A percentile compares a stretch with the other conserved stretches of the same genome.
Evolutionary conservation across 1,140 invertebrate species (phyloP).

Genomic region (Magallana gigas): DNA sequence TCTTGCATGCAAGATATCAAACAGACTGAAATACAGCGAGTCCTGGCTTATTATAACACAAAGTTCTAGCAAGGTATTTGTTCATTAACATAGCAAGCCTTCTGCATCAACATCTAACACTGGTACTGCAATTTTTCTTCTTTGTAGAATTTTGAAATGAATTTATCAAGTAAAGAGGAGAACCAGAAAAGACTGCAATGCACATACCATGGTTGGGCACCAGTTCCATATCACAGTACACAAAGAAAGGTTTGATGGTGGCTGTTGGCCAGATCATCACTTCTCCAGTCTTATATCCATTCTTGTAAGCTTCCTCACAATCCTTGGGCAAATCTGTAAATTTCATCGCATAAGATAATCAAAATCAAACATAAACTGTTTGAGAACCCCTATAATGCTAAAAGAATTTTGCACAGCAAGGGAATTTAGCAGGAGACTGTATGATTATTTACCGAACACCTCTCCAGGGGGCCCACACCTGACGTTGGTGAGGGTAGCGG

Average conservation of each 20-base stretch:
- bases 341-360: no score
- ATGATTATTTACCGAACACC: slow-evolving; percentile 48
- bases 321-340: slow-evolving; percentile 68
- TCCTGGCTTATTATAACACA: no score
- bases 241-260: slow-evolving; percentile 65
- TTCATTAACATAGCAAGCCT: no score
- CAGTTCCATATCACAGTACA: slow-evolving; percentile 70
- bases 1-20: no score
- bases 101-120: no score
- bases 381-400: neutral
- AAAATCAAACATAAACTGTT: neutral
- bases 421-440: neutral
- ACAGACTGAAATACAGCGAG: no score
- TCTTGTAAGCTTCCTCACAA: slow-evolving; percentile 66
- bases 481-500: slow-evolving; percentile 52
- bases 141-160: no score
- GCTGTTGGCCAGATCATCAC: slow-evolving; percentile 62
- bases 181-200: neutral
- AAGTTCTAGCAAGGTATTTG: no score
- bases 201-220: slow-evolving; percentile 61
- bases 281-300: slow-evolving; percentile 59
- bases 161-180: no score
- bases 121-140: no score
- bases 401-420: neutral
- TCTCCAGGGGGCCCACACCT: slow-evolving; percentile 56